Conservation (phyloP, 2,888 invertebrate species). For the Thera britannica region DNA sequence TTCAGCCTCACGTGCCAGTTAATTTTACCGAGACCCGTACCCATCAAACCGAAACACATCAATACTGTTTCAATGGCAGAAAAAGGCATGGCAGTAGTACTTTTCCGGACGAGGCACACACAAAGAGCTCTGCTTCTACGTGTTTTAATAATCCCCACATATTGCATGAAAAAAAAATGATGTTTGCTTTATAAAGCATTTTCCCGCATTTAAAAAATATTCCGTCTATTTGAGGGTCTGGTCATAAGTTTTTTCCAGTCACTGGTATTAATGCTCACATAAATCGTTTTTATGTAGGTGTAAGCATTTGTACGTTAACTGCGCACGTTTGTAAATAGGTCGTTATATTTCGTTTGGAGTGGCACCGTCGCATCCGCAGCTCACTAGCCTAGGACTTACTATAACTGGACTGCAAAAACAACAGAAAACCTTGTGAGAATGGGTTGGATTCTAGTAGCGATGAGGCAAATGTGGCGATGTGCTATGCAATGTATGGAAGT, state of each 20-base stretch:
- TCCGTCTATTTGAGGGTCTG: slow-evolving; percentile 25
- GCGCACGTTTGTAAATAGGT: slow-evolving; percentile 63
- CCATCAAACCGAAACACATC: too few relatives aligned
- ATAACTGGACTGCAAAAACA: slow-evolving; percentile 3
- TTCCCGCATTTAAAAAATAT: slow-evolving; percentile 6
- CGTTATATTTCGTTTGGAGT: slow-evolving; percentile 68
- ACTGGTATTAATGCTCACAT: slow-evolving; percentile 30
- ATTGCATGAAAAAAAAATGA: neutral
- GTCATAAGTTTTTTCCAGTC: slow-evolving; percentile 30
- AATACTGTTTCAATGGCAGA: too few relatives aligned
- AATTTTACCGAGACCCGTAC: too few relatives aligned
- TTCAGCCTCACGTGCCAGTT: too few relatives aligned
- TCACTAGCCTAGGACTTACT: slow-evolving; percentile 50
- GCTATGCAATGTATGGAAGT: too few relatives aligned
- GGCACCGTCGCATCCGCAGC: slow-evolving; percentile 69
- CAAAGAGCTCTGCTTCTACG: too few relatives aligned
- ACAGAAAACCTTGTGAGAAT: neutral
- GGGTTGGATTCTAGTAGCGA: too few relatives aligned
- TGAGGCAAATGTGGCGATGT: too few relatives aligned
- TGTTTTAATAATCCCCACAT: neutral
- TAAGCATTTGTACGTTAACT: slow-evolving; percentile 50
- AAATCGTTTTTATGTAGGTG: slow-evolving; percentile 42
- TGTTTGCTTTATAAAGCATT: neutral
- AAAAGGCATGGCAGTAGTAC: too few relatives aligned
- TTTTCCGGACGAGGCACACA: too few relatives aligned